phyloP scores from a whole-genome alignment of 2,113 vertebrate genomes.

The Cromileptes altivelis region DNA sequence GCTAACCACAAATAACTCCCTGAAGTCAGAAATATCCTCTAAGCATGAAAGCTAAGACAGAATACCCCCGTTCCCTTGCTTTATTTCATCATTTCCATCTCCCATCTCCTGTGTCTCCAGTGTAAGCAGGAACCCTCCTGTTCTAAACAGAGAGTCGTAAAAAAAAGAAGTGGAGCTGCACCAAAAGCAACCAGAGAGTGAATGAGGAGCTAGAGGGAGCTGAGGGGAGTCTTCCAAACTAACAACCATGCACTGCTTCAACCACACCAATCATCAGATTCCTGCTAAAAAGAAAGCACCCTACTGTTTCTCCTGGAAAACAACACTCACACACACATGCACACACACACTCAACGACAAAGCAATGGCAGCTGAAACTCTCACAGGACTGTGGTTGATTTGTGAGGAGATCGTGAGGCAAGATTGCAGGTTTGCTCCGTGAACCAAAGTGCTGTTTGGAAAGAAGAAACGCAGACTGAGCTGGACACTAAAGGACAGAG shows the following conservation, averaged over 20 bases:
- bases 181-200: conserved; percentile 20
- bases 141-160: conserved; percentile 3
- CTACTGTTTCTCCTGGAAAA: conserved; percentile 12
- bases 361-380: conserved; percentile 6
- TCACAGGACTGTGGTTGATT: not conserved
- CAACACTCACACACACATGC: not conserved
- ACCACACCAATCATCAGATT: conserved; percentile 46
- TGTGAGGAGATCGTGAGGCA: conserved; percentile 3
- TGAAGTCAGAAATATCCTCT: not conserved
- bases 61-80: not conserved
- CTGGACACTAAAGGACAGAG: conserved; percentile 20
- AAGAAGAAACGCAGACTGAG: not conserved
- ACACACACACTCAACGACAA: not conserved
- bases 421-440: conserved; percentile 1
- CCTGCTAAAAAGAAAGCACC: conserved; percentile 27
- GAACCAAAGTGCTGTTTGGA: conserved; percentile 20
- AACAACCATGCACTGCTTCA: conserved; percentile 17
- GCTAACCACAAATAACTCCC: not conserved
- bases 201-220: conserved; percentile 6
- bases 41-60: not conserved
- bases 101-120: conserved; percentile 5
- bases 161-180: not conserved
- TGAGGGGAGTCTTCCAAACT: conserved; percentile 29
- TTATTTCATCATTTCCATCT: conserved; percentile 19
- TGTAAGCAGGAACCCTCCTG: conserved; percentile 18